Evolutionary conservation across 2,797 vertebrate species (phyloP).

Genomic region (Phyllotis vaccarum): DNA sequence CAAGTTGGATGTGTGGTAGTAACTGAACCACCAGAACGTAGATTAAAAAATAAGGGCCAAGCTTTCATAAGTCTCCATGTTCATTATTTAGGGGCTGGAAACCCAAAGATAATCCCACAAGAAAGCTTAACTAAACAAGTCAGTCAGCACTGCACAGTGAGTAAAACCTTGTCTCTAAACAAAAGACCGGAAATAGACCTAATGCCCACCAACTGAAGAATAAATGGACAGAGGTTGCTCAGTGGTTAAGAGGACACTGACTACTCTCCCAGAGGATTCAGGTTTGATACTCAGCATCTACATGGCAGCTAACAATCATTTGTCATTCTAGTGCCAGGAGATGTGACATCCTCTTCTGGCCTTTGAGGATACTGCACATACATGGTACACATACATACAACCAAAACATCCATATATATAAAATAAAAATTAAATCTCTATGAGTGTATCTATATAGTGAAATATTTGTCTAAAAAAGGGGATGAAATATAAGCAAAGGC

Average conservation of each 20-base stretch:
- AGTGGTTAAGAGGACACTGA: background rate
- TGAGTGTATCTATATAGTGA: rapidly evolving
- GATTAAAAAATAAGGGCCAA: background rate
- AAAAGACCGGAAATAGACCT: background rate
- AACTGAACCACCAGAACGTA: background rate
- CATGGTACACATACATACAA: background rate
- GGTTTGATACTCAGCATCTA: background rate
- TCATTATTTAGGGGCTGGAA: background rate
- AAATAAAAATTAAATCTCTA: background rate
- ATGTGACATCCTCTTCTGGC: background rate
- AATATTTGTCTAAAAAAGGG: background rate
- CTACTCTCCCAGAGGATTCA: background rate
- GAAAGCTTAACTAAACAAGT: background rate
- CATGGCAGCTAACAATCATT: background rate
- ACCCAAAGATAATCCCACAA: background rate
- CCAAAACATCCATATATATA: background rate
- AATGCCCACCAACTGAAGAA: rapidly evolving
- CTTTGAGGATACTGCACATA: background rate
- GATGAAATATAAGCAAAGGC: background rate
- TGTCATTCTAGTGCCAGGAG: background rate
- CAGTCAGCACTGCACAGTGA: background rate
- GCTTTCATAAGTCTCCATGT: background rate
- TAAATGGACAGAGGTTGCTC: background rate
- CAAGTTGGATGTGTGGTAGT: background rate
- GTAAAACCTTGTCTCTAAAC: background rate